phyloP scores from a whole-genome alignment of 2,797 vertebrate genomes.

The Discoglossus pictus region DNA sequence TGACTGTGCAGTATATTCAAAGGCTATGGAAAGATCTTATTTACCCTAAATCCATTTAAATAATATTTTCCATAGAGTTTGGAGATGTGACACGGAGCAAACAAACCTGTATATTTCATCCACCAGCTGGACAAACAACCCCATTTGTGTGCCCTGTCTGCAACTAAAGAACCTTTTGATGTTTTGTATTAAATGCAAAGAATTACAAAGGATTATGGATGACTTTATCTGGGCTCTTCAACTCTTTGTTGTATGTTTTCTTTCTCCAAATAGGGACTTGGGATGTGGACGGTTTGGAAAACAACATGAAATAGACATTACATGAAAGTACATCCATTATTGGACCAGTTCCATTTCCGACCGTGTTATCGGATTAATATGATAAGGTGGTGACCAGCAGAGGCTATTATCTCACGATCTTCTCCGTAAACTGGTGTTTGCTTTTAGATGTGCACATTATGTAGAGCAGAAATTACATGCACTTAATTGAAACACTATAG shows the following conservation, averaged over 20 bases:
- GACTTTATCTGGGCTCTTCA: background rate
- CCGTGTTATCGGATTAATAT: too few relatives aligned
- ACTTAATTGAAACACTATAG: too few relatives aligned
- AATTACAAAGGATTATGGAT: constrained; percentile 3
- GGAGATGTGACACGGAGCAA: constrained; percentile 28
- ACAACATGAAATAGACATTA: too few relatives aligned
- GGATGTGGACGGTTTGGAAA: too few relatives aligned
- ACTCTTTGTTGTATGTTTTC: background rate
- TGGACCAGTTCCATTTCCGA: too few relatives aligned
- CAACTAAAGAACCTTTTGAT: constrained; percentile 15
- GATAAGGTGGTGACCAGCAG: too few relatives aligned
- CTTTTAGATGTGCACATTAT: too few relatives aligned
- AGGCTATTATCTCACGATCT: too few relatives aligned
- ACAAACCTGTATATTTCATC: constrained; percentile 15
- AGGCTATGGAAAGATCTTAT: constrained; percentile 31
- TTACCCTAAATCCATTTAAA: constrained; percentile 37
- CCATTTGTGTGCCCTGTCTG: constrained; percentile 15
- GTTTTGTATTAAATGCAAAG: constrained; percentile 1
- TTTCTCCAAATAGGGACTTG: background rate
- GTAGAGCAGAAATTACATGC: too few relatives aligned
- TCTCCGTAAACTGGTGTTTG: too few relatives aligned
- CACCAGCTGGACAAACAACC: constrained; percentile 40
- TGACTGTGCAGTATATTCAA: constrained; percentile 27
- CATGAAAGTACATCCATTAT: too few relatives aligned
- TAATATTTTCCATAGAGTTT: constrained; percentile 23